These are phyloP conservation scores for Cyprinella venusta DNA, from an alignment of 2,797 vertebrate genomes.

Conservation along the genomic window DNA sequence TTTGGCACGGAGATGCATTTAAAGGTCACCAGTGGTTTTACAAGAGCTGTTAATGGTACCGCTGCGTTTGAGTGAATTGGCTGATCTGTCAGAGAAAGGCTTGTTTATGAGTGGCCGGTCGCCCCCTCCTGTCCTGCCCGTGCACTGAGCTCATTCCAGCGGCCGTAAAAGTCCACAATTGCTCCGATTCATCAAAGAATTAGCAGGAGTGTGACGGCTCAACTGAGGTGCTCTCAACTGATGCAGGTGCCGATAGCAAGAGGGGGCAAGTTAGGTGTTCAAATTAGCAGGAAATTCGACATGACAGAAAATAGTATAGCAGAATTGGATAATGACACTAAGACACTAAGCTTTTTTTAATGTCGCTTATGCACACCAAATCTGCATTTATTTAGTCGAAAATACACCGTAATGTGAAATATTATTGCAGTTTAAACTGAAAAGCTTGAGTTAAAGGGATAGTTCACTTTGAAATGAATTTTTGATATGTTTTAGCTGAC, in stretches of 20 bases:
- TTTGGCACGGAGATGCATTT: conserved; percentile 70
- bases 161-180: conserved; percentile 74
- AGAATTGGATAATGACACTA: not conserved
- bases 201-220: conserved; percentile 70
- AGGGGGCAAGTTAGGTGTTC: conserved; percentile 43
- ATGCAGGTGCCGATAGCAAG: conserved; percentile 63
- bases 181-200: conserved; percentile 76
- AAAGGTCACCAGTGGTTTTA: conserved; percentile 78
- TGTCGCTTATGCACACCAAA: too few relatives aligned
- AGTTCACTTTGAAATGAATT: too few relatives aligned
- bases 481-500: too few relatives aligned
- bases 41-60: conserved; percentile 73
- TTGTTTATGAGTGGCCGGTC: conserved; percentile 75
- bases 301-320: conserved; percentile 14
- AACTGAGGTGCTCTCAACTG: conserved; percentile 47
- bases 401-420: not conserved
- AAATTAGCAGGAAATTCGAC: conserved; percentile 47
- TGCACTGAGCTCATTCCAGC: conserved; percentile 68
- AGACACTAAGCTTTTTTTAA: not conserved
- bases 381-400: not conserved
- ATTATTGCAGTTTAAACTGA: not conserved
- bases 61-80: conserved; percentile 73
- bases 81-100: conserved; percentile 74
- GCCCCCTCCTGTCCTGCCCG: conserved; percentile 57
- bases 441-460: too few relatives aligned